Conservation (phyloP, 2,113 vertebrate genomes). For the Tichodroma muraria region DNA sequence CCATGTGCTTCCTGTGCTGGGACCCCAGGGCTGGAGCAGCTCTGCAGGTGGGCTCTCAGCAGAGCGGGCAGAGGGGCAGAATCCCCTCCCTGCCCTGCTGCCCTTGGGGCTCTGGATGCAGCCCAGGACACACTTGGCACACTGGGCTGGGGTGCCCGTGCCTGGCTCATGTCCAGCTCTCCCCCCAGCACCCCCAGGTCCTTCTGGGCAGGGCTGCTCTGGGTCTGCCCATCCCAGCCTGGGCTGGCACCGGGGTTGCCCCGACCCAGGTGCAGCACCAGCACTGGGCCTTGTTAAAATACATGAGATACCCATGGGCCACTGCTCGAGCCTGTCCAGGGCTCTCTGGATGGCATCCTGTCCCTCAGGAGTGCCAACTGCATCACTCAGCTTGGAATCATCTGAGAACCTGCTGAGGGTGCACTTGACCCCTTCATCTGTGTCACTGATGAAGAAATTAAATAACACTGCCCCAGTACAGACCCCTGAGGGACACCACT, state of each 20-base stretch:
- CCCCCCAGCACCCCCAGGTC: too few species aligned
- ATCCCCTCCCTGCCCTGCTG: too few species aligned
- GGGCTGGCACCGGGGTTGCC: too few species aligned
- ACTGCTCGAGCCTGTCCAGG: background rate
- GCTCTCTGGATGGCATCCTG: background rate
- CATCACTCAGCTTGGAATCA: background rate
- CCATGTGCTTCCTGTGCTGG: too few species aligned
- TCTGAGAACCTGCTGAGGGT: background rate
- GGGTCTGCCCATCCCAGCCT: too few species aligned
- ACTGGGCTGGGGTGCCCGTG: too few species aligned
- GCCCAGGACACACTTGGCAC: too few species aligned
- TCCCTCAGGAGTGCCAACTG: background rate
- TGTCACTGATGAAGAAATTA: background rate
- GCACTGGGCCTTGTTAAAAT: background rate
- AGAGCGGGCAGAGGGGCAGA: background rate
- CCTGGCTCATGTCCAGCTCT: too few species aligned
- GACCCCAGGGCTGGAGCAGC: too few species aligned
- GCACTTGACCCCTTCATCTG: accelerated
- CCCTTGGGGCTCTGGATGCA: too few species aligned
- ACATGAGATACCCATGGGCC: background rate
- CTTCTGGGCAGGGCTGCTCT: too few species aligned
- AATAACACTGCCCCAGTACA: background rate
- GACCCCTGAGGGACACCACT: background rate
- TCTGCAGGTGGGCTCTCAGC: too few species aligned
- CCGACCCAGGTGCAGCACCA: background rate